Conservation (phyloP, 2,797 vertebrate species). For the Lacerta bilineata region DNA sequence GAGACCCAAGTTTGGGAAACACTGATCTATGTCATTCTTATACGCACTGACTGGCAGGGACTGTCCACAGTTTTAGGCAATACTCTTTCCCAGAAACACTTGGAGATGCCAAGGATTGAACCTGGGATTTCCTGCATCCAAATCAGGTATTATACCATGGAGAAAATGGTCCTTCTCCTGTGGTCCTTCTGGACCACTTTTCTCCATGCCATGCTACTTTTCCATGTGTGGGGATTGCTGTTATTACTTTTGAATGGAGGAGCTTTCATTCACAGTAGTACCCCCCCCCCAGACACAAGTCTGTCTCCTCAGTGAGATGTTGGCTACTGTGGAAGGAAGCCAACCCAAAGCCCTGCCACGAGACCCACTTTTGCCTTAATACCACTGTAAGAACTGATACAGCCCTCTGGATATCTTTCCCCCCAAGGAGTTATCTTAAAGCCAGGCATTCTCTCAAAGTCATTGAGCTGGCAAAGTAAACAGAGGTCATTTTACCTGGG, state of each 20-base stretch:
- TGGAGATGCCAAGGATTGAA: too few relatives aligned
- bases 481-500: slow-evolving; percentile 69
- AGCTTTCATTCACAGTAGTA: background rate
- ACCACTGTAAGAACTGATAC: slow-evolving; percentile 47
- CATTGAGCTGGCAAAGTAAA: slow-evolving; percentile 52
- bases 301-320: background rate
- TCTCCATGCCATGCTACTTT: background rate
- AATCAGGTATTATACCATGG: too few relatives aligned
- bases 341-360: background rate
- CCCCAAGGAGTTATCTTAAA: slow-evolving; percentile 49
- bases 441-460: slow-evolving; percentile 62
- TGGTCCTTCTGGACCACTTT: background rate
- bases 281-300: too few relatives aligned
- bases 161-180: too few relatives aligned
- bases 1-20: too few relatives aligned
- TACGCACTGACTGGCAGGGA: too few relatives aligned
- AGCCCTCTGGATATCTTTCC: slow-evolving; percentile 54
- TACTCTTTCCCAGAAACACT: too few relatives aligned
- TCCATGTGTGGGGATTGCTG: background rate
- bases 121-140: too few relatives aligned
- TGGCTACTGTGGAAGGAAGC: background rate
- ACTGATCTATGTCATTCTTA: too few relatives aligned
- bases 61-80: too few relatives aligned
- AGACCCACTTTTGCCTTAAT: slow-evolving; percentile 7
- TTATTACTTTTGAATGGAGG: background rate